Percentiles rank a stretch among this genome's conserved stretches.
Evolutionary conservation across 2,797 vertebrate species (phyloP).

Genomic region (Neopelma chrysocephalum): DNA sequence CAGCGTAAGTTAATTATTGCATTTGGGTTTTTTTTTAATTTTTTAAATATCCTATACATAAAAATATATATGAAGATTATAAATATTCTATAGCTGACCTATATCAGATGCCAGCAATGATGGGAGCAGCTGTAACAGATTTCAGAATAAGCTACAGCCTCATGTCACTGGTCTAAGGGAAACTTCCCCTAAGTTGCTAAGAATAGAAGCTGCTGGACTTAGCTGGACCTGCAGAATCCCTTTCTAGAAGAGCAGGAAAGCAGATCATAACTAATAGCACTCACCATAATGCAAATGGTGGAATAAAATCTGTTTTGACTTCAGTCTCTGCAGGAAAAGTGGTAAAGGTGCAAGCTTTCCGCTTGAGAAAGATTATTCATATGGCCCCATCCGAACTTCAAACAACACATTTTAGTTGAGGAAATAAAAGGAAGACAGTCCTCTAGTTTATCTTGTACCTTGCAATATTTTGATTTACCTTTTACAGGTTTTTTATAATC

Average conservation of each 20-base stretch:
- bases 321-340: not conserved
- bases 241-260: not conserved
- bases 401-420: not conserved
- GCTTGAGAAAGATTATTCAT: not conserved
- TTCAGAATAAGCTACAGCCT: not conserved
- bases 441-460: not conserved
- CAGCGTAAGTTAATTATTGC: slow-evolving; percentile 74
- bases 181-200: not conserved
- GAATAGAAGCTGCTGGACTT: not conserved
- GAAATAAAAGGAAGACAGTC: not conserved
- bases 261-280: not conserved
- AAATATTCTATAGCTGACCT: not conserved
- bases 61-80: no score
- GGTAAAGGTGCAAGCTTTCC: not conserved
- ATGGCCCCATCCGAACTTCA: not conserved
- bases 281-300: not conserved
- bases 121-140: not conserved
- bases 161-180: not conserved
- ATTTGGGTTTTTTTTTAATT: not conserved
- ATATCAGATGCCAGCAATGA: not conserved
- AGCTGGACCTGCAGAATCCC: not conserved
- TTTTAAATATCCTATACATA: not conserved
- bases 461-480: not conserved
- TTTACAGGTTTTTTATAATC: not conserved
- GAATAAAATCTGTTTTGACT: not conserved